Evolutionary conservation across 2,797 vertebrate species (phyloP).

Genomic region (Anguilla marmorata): DNA sequence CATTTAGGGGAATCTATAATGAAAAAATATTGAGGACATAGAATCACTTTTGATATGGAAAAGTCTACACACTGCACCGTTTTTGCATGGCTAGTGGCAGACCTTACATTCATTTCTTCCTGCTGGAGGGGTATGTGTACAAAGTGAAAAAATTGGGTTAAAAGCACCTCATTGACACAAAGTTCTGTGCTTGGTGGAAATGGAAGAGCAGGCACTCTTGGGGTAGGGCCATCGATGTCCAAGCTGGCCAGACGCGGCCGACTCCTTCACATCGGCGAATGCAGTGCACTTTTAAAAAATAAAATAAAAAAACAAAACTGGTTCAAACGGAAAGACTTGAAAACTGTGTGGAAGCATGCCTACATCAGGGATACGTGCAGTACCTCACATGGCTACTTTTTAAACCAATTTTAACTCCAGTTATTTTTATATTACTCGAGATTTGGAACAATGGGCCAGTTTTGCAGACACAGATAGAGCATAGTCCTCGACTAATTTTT

Average conservation of each 20-base stretch:
- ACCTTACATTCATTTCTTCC: not conserved
- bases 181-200: not conserved
- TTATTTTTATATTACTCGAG: not conserved
- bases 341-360: not conserved
- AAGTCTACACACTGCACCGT: not conserved
- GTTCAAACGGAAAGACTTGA: not conserved
- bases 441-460: not conserved
- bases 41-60: not conserved
- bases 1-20: not conserved
- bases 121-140: not conserved
- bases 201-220: not conserved
- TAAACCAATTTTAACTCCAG: not conserved
- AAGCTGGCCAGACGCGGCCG: not conserved
- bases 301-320: not conserved
- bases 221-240: not conserved
- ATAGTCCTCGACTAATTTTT: no score
- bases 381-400: not conserved
- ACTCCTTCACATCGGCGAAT: not conserved
- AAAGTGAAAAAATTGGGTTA: not conserved
- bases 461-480: no score
- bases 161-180: not conserved
- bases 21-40: not conserved
- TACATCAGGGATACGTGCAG: not conserved
- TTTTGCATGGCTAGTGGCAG: not conserved
- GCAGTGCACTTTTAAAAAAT: not conserved